Percentiles rank a stretch among this genome's conserved stretches.
These are phyloP conservation scores for Pteria penguin DNA, from an alignment of 2,888 invertebrate species.

Conservation along the genomic window DNA sequence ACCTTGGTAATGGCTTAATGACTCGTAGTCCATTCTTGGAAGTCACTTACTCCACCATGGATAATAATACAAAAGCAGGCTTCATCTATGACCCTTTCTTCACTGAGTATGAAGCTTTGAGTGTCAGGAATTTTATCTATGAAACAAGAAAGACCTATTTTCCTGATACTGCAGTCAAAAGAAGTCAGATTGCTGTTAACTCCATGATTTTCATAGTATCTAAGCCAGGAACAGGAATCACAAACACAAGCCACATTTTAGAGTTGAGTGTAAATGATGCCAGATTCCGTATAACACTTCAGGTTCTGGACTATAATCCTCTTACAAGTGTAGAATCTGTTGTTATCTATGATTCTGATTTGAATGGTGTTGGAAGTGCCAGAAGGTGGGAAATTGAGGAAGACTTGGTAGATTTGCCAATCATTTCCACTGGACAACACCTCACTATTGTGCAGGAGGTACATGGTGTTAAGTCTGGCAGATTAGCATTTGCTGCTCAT, in stretches of 20 bases:
- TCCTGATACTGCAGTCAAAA: slow-evolving; percentile 44
- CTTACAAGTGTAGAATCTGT: slow-evolving; percentile 72
- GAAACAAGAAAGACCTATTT: slow-evolving; percentile 46
- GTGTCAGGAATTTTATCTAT: slow-evolving; percentile 73
- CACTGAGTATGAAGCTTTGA: slow-evolving; percentile 81
- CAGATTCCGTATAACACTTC: slow-evolving; percentile 64
- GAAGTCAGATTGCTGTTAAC: slow-evolving; percentile 43
- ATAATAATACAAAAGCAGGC: slow-evolving; percentile 92
- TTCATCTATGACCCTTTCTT: slow-evolving; percentile 95
- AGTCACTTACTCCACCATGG: slow-evolving; percentile 86
- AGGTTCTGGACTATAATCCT: slow-evolving; percentile 78
- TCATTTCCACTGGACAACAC: slow-evolving; percentile 85
- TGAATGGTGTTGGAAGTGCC: slow-evolving; percentile 36
- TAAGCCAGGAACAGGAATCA: slow-evolving; percentile 48
- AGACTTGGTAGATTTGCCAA: slow-evolving; percentile 94
- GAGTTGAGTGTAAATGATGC: slow-evolving; percentile 45
- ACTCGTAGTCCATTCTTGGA: slow-evolving; percentile 87
- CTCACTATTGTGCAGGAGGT: slow-evolving; percentile 77
- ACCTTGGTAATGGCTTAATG: slow-evolving; percentile 88
- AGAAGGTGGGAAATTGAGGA: slow-evolving; percentile 81
- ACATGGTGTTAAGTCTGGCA: slow-evolving; percentile 69
- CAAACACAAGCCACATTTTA: slow-evolving; percentile 58
- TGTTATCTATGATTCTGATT: slow-evolving; percentile 65
- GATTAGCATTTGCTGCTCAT: slow-evolving; percentile 74
- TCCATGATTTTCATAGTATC: slow-evolving; percentile 66